Evolutionary conservation across 2,888 invertebrate genomes (phyloP), one percentile per base, ranked within the genome.

Genomic region (Oscheius sp.): DNA sequence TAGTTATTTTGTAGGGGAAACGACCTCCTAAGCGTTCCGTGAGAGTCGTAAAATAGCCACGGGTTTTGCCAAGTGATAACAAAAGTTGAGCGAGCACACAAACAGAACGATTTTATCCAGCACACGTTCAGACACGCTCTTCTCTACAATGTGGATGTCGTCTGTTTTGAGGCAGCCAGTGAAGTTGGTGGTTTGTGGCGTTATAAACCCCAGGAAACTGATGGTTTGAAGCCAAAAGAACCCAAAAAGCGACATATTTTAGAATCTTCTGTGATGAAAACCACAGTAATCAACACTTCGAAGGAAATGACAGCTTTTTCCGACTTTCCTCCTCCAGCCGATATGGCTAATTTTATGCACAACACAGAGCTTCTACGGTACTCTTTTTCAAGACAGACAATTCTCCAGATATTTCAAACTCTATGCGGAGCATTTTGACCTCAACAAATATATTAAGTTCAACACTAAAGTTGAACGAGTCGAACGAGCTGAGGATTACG

Each of bases 271-370:
- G 87, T 87, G 6, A 87, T 87, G 84, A 82, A 86, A 33, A 82
- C 82, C 2, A 87, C 88, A 0, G 83, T 87, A 23, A 88, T 87
- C 76, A 88, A 88, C 75, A 85, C 86, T 2, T 86, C 86, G 63
- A 88, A 88, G 76, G 87, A 87, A 70, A 83, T 87, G 78, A 85
- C 82, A 3, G 84, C 87, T 6, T 87, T 82, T 45, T 87, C 87
- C 39, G 87, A 89, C 76, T 89, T 88, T 72, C 89, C 89, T 1
- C 87, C 88, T 0, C 87, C 88, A 2, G 79, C 82, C 39, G 68
- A 73, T 8, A 45, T 71, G 15, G 74, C 80, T 25, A 80, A 80
- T 55, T 80, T 74, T 61, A 80, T 80, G 80, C 80, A 78, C 50
- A 78, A 80, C 64, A 50, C 58, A 31, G 72, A 78, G 45, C 72